Evolutionary conservation across 2,797 vertebrate genomes (phyloP).

Genomic region (Pangasius mekongensis): DNA sequence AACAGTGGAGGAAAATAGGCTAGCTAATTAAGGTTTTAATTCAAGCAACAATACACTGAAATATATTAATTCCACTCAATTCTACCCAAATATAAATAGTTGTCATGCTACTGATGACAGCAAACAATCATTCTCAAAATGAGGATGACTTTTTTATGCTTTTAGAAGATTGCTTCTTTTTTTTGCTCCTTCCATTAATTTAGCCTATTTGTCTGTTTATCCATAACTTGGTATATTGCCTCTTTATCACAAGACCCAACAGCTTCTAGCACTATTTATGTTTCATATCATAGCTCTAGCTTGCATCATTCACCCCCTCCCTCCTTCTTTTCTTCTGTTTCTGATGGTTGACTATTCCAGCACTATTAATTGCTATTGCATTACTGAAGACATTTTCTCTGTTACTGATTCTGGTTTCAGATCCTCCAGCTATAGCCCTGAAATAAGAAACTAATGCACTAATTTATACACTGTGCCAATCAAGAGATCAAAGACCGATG

Average conservation of each 20-base stretch:
- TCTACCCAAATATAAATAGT: not conserved
- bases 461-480: slow-evolving; percentile 47
- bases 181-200: slow-evolving; percentile 3
- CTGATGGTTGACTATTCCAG: slow-evolving; percentile 40
- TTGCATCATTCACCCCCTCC: slow-evolving; percentile 47
- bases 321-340: not conserved
- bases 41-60: slow-evolving; percentile 1
- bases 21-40: slow-evolving; percentile 2
- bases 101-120: not conserved
- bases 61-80: not conserved
- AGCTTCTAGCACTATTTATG: slow-evolving; percentile 46
- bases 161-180: not conserved
- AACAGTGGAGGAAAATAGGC: not conserved
- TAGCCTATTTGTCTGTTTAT: slow-evolving; percentile 19
- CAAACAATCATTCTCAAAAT: not conserved
- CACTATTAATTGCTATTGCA: slow-evolving; percentile 49
- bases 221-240: slow-evolving; percentile 37
- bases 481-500: slow-evolving; percentile 50
- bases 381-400: slow-evolving; percentile 39
- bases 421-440: slow-evolving; percentile 26
- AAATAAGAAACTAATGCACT: slow-evolving; percentile 29
- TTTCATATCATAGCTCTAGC: slow-evolving; percentile 46
- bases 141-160: not conserved
- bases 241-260: slow-evolving; percentile 23
- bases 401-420: slow-evolving; percentile 11